A percentile compares a stretch with the other conserved stretches of the same genome.
phyloP scores from a whole-genome alignment of 92 coral and sea anemone genomes.

The Epizoanthus ramosus region DNA sequence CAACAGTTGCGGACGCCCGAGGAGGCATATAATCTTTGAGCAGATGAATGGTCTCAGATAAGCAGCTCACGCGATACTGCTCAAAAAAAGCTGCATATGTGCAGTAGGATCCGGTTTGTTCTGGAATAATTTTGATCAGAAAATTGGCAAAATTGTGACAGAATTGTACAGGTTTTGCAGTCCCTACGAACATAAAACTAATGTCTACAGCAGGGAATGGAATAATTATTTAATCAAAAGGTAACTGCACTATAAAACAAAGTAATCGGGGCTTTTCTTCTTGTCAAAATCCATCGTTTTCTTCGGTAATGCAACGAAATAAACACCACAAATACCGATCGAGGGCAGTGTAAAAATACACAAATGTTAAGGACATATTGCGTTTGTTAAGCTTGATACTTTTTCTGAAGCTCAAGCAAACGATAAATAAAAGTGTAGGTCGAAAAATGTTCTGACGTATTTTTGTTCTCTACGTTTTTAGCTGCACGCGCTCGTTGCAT shows the following conservation, averaged over 20 bases:
- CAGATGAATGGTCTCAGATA: too few relatives aligned
- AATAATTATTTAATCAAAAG: constrained; percentile 11
- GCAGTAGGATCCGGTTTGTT: too few relatives aligned
- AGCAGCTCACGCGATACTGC: too few relatives aligned
- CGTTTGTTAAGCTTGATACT: constrained; percentile 13
- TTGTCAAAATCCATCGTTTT: constrained; percentile 13
- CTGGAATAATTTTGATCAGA: neutral
- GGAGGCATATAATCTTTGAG: too few relatives aligned
- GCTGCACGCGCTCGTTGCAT: constrained; percentile 19
- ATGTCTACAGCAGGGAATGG: constrained; percentile 15
- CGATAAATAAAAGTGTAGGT: constrained; percentile 15
- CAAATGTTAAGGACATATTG: constrained; percentile 7
- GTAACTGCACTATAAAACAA: constrained; percentile 7
- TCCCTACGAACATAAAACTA: constrained; percentile 4
- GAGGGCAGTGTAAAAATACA: constrained; percentile 9
- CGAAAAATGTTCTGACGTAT: constrained; percentile 13
- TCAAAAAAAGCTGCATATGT: too few relatives aligned
- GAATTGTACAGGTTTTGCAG: neutral
- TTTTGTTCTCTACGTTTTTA: constrained; percentile 16
- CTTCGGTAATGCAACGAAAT: constrained; percentile 11
- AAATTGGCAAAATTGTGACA: neutral
- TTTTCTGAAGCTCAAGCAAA: constrained; percentile 11
- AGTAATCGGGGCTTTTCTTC: constrained; percentile 17
- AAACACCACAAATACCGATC: constrained; percentile 10
- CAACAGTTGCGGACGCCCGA: too few relatives aligned